Evolutionary conservation across 1,140 invertebrate species (phyloP).

Genomic region (Agrypnia vestita): DNA sequence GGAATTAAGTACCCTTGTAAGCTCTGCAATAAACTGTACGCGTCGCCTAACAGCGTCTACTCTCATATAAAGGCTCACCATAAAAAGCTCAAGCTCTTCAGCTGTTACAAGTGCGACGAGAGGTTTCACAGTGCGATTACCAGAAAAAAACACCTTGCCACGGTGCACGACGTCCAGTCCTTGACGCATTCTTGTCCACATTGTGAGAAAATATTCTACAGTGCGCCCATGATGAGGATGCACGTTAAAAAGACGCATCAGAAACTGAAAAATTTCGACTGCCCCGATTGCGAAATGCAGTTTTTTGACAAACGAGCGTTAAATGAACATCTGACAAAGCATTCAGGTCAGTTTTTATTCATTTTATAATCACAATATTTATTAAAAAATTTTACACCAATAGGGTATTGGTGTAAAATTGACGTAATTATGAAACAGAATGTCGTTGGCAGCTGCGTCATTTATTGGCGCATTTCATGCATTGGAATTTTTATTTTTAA

Average conservation of each 20-base stretch:
- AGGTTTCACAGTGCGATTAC: background rate
- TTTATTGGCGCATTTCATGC: no score
- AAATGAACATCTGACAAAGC: slow-evolving; percentile 1
- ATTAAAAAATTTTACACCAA: no score
- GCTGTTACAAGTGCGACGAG: slow-evolving; percentile 5
- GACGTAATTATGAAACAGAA: no score
- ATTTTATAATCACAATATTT: no score
- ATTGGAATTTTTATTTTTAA: no score
- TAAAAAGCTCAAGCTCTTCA: background rate
- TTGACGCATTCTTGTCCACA: background rate
- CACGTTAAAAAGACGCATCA: slow-evolving; percentile 7
- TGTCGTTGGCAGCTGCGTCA: no score
- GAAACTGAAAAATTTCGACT: slow-evolving; percentile 7
- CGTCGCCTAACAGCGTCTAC: background rate
- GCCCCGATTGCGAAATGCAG: background rate
- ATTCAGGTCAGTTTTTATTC: background rate
- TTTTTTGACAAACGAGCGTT: background rate
- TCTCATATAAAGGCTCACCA: background rate
- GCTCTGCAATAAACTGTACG: background rate
- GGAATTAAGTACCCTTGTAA: background rate
- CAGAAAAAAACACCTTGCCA: background rate
- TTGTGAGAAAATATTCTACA: background rate
- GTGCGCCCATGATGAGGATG: background rate
- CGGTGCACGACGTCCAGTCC: background rate
- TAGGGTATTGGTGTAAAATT: no score